Percentiles rank a stretch among this genome's conserved stretches.
These are phyloP conservation scores for Lerista edwardsae DNA, from an alignment of 2,797 vertebrate species.

Conservation along the genomic window DNA sequence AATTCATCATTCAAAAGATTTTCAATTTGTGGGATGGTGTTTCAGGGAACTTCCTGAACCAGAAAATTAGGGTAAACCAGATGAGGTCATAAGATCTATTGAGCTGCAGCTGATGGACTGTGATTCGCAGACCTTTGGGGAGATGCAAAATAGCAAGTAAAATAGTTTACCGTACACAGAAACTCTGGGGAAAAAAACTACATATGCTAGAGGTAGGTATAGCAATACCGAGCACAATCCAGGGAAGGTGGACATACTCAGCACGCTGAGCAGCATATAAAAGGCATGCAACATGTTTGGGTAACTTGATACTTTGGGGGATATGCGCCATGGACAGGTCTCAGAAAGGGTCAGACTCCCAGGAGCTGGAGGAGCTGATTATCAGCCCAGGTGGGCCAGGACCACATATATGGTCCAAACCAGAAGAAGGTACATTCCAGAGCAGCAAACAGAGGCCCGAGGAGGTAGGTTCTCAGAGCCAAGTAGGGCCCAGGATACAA, in stretches of 20 bases:
- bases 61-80: conserved; percentile 81
- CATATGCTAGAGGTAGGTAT: not conserved
- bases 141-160: conserved; percentile 20
- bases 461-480: too few relatives aligned
- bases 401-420: too few relatives aligned
- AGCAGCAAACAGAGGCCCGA: too few relatives aligned
- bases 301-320: not conserved
- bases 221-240: not conserved
- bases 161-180: conserved; percentile 31
- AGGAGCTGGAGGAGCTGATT: too few relatives aligned
- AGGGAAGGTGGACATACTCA: not conserved
- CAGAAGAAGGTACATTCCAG: too few relatives aligned
- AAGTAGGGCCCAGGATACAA: too few relatives aligned
- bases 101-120: conserved; percentile 24
- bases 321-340: not conserved
- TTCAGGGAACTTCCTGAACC: conserved; percentile 83
- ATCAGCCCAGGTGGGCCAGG: too few relatives aligned
- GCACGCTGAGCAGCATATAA: not conserved
- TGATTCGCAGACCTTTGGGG: conserved; percentile 24
- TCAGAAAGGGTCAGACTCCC: too few relatives aligned
- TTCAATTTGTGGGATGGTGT: conserved; percentile 82
- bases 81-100: conserved; percentile 44
- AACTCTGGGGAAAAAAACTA: conserved; percentile 4
- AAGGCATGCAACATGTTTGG: not conserved
- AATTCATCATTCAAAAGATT: conserved; percentile 82